Evolutionary conservation across 2,113 vertebrate genomes (phyloP).

Genomic region (Mus musculus): GRCm39 chrX:106977501-106978000

Average conservation of each 20-base stretch:
- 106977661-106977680: not conserved
- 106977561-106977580: not conserved
- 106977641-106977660: not conserved
- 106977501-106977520: not conserved
- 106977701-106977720: not conserved
- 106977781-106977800: not conserved
- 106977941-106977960: not conserved
- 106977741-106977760: not conserved
- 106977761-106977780: not conserved
- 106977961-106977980: not conserved
- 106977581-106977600: not conserved
- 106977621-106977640: not conserved
- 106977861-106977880: too few species aligned
- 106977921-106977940: not conserved
- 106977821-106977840: not conserved
- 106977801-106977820: not conserved
- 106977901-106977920: too few species aligned
- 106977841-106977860: not conserved
- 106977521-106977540: not conserved
- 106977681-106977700: not conserved
- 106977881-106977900: too few species aligned
- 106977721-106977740: not conserved
- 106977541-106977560: not conserved
- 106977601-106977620: not conserved
- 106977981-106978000: not conserved